Evolutionary conservation across 2,797 vertebrate species (phyloP).

Genomic region (Pelochelys cantorii): DNA sequence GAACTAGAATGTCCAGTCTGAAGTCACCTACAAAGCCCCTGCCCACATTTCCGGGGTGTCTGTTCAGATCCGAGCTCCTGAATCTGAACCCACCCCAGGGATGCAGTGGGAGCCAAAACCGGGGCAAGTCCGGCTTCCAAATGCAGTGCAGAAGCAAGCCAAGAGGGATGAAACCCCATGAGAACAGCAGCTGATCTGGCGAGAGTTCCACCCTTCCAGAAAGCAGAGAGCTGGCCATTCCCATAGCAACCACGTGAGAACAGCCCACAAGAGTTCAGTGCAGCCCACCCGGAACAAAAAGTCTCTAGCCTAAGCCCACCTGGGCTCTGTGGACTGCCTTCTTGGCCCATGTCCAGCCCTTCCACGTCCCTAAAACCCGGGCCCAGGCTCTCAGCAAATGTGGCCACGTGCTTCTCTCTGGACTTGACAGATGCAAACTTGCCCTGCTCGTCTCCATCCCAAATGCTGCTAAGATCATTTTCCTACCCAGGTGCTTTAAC

Average conservation of each 20-base stretch:
- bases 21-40: background rate
- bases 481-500: background rate
- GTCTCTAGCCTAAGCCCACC: rapidly evolving
- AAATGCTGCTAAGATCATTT: background rate
- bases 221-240: rapidly evolving
- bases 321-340: rapidly evolving
- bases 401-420: background rate
- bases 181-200: rapidly evolving
- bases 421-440: background rate
- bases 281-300: background rate
- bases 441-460: background rate
- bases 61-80: background rate
- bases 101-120: background rate
- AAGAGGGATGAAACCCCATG: background rate
- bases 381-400: background rate
- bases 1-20: background rate
- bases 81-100: rapidly evolving
- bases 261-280: background rate
- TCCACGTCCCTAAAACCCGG: background rate
- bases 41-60: rapidly evolving
- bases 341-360: background rate
- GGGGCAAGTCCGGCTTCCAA: background rate
- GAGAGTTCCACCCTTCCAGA: background rate
- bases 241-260: background rate
- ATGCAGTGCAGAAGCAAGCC: background rate